A percentile compares a stretch with the other conserved stretches of the same genome.
phyloP scores from a whole-genome alignment of 2,113 vertebrate species.

The Dromiciops gliroides region DNA sequence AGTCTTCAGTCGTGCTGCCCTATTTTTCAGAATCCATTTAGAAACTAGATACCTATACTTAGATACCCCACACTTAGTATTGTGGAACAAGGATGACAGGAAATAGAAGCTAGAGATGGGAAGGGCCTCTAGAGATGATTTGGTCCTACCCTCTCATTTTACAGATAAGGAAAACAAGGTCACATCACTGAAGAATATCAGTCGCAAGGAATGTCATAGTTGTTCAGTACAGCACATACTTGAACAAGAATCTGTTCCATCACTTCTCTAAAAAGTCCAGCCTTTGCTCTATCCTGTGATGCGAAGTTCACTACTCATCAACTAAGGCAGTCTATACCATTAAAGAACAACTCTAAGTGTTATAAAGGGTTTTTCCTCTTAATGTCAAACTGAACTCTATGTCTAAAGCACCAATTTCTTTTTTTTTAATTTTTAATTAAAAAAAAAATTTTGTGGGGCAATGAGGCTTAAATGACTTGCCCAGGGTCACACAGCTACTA shows the following conservation, averaged over 20 bases:
- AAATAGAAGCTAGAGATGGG: not conserved
- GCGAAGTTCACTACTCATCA: not conserved
- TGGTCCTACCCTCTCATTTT: not conserved
- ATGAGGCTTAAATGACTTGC: too few relatives aligned
- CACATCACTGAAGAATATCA: not conserved
- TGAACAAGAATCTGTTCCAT: not conserved
- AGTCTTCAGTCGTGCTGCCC: constrained; percentile 57
- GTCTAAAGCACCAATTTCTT: too few relatives aligned
- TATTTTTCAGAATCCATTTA: constrained; percentile 73
- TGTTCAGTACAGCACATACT: not conserved
- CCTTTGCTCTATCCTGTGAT: not conserved
- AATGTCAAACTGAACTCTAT: too few relatives aligned
- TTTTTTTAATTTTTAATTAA: too few relatives aligned
- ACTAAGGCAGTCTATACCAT: not conserved
- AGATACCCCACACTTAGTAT: constrained; percentile 39
- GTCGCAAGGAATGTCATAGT: not conserved
- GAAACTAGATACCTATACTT: constrained; percentile 61
- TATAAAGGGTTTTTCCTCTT: not conserved
- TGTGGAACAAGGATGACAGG: not conserved
- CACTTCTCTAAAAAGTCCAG: not conserved
- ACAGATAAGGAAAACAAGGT: not conserved
- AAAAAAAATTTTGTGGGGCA: too few relatives aligned
- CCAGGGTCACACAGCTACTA: too few relatives aligned
- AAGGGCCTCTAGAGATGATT: not conserved
- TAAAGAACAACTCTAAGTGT: not conserved